Conservation (phyloP, 2,797 vertebrate genomes). For the Dendrocincla fuliginosa region DNA sequence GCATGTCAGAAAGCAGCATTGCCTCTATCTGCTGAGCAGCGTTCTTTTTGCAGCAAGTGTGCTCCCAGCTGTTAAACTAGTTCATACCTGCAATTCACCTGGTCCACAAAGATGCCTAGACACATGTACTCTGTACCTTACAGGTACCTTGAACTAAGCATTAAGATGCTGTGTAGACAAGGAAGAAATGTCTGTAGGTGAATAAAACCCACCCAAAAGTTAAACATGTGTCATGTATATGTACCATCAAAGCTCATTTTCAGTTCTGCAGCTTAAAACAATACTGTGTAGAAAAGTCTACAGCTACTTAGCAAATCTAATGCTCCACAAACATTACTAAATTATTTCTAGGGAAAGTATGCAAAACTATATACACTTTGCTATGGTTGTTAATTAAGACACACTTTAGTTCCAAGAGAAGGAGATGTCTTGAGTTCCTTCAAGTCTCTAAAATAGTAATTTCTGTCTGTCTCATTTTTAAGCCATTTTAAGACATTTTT, state of each 20-base stretch:
- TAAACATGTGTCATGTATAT: rapidly evolving
- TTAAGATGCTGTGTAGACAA: not conserved
- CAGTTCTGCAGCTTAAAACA: not conserved
- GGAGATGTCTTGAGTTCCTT: not conserved
- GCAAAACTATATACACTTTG: not conserved
- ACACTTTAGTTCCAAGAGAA: not conserved
- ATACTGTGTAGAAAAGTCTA: not conserved
- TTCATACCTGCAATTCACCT: not conserved
- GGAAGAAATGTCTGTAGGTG: not conserved
- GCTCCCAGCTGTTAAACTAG: not conserved
- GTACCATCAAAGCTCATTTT: not conserved
- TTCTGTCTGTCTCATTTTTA: not conserved
- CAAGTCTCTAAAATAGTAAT: not conserved
- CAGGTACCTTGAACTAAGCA: not conserved
- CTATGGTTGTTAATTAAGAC: not conserved
- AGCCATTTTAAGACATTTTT: no score
- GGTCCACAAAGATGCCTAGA: not conserved
- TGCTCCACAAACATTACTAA: not conserved
- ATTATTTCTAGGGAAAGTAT: not conserved
- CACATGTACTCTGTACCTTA: rapidly evolving
- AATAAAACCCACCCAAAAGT: not conserved
- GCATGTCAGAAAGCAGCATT: rapidly evolving
- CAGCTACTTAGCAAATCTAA: not conserved
- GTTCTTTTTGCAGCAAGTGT: not conserved
- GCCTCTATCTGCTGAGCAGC: not conserved